These are phyloP conservation scores for Nycteola revayana DNA, from an alignment of 2,888 invertebrate genomes.

Conservation along the genomic window DNA sequence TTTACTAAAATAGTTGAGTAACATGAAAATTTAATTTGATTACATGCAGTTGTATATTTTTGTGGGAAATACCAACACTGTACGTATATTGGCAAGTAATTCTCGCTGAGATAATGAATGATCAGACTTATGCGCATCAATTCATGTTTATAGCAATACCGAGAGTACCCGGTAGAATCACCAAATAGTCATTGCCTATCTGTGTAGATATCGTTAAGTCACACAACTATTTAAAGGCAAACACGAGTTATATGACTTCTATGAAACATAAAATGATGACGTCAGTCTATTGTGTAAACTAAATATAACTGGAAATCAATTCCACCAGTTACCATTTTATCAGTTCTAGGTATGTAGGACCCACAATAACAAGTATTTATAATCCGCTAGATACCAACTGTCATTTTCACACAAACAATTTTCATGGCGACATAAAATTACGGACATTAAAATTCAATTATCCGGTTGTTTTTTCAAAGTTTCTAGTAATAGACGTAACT, in stretches of 20 bases:
- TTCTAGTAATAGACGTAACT: too few relatives aligned
- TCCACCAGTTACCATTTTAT: constrained; percentile 39
- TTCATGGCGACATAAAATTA: too few relatives aligned
- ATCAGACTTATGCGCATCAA: too few relatives aligned
- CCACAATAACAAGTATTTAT: constrained; percentile 21
- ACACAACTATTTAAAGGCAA: not conserved
- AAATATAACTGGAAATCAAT: constrained; percentile 41
- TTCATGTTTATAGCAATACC: too few relatives aligned
- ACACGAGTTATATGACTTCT: constrained; percentile 9
- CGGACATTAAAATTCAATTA: too few relatives aligned
- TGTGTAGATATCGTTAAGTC: not conserved
- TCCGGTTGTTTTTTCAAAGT: too few relatives aligned
- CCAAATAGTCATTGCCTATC: not conserved
- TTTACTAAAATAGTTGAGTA: too few relatives aligned
- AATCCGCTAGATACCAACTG: constrained; percentile 8
- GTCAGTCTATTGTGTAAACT: constrained; percentile 42
- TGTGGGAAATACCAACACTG: too few relatives aligned
- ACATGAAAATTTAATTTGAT: too few relatives aligned
- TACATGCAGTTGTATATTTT: too few relatives aligned
- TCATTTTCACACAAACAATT: constrained; percentile 12
- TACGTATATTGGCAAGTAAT: too few relatives aligned
- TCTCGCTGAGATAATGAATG: too few relatives aligned
- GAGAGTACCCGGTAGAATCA: not conserved
- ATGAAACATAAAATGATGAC: constrained; percentile 33
- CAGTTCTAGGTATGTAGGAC: constrained; percentile 37